Evolutionary conservation across 1,140 invertebrate genomes (phyloP).

Genomic region (Lordiphosa clarofinis): DNA sequence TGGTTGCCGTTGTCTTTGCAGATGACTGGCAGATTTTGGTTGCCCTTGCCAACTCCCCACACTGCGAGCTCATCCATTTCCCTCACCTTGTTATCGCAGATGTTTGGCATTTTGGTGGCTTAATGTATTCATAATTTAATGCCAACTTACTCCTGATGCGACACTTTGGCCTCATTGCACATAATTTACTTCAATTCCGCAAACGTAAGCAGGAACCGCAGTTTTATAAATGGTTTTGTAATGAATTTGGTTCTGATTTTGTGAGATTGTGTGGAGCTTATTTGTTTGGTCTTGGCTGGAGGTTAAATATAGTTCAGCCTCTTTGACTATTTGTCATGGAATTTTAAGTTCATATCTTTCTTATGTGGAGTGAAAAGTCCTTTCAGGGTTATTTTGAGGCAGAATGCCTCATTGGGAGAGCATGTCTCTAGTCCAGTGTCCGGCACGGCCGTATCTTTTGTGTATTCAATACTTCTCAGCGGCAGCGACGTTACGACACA

Average conservation of each 20-base stretch:
- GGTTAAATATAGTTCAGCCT: too few species aligned
- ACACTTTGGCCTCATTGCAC: conserved; percentile 65
- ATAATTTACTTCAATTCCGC: conserved; percentile 64
- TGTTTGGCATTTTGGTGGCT: conserved; percentile 36
- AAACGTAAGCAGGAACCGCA: conserved; percentile 3
- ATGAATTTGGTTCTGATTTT: conserved; percentile 47
- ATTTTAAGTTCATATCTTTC: too few species aligned
- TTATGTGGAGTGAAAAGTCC: too few species aligned
- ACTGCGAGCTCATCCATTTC: conserved; percentile 12
- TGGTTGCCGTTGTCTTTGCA: conserved; percentile 4
- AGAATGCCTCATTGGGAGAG: too few species aligned
- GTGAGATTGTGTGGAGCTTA: too few species aligned
- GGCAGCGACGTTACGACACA: too few species aligned
- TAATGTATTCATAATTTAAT: conserved; percentile 73
- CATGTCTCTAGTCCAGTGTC: too few species aligned
- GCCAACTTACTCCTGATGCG: conserved; percentile 55
- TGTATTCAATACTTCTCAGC: too few species aligned
- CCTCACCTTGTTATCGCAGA: conserved; percentile 31
- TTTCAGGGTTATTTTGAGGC: too few species aligned
- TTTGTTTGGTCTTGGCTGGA: too few species aligned
- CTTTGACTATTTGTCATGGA: too few species aligned
- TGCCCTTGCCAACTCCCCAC: background rate
- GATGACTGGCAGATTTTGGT: conserved; percentile 55
- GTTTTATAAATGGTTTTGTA: conserved; percentile 39
- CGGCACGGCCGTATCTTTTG: too few species aligned